Evolutionary conservation across 2,888 invertebrate species (phyloP).

Genomic region (Amiota minor): DNA sequence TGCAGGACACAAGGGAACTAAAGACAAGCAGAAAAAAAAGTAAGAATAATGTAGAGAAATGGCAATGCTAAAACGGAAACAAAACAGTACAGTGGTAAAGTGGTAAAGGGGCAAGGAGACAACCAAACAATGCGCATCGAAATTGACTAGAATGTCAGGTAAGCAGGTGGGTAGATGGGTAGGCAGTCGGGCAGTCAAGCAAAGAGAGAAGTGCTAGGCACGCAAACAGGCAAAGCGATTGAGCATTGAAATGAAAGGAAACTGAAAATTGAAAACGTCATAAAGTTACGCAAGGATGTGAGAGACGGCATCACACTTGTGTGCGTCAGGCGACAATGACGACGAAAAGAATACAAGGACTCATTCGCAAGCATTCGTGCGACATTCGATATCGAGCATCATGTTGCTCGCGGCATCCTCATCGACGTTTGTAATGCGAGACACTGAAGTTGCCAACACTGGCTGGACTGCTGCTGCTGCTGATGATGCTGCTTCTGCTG

Average conservation of each 20-base stretch:
- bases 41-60: background rate
- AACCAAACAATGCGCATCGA: slow-evolving; percentile 29
- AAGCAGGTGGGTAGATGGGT: background rate
- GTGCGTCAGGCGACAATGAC: background rate
- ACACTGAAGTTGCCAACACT: background rate
- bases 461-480: background rate
- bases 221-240: background rate
- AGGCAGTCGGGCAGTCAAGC: no score
- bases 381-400: slow-evolving; percentile 22
- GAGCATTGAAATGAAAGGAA: slow-evolving; percentile 21
- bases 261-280: slow-evolving; percentile 55
- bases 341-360: background rate
- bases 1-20: background rate
- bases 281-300: slow-evolving; percentile 45
- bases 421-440: slow-evolving; percentile 10
- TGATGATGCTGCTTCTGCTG: no score
- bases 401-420: background rate
- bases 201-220: no score
- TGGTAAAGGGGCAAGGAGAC: slow-evolving; percentile 35
- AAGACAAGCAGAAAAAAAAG: background rate
- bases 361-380: background rate
- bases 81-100: slow-evolving; percentile 40
- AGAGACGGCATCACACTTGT: slow-evolving; percentile 9
- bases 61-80: slow-evolving; percentile 42
- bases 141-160: slow-evolving; percentile 17